phyloP scores from a whole-genome alignment of 2,888 invertebrate species.

The Empis livida region DNA sequence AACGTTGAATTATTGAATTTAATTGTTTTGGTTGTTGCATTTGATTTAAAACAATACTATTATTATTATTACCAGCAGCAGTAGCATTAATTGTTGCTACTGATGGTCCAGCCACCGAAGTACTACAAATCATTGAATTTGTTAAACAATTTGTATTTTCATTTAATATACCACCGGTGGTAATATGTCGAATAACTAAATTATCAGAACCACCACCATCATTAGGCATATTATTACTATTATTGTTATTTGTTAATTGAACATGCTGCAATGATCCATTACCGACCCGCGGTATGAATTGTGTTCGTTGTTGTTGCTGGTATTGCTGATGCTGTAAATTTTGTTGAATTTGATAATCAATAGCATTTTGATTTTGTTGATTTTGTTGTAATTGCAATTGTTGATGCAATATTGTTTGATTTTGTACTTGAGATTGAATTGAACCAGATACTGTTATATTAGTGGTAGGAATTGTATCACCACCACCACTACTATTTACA shows the following conservation, averaged over 20 bases:
- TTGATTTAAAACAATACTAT: background rate
- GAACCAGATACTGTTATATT: background rate
- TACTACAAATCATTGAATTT: background rate
- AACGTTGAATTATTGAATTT: background rate
- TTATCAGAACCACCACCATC: no score
- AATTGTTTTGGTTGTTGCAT: slow-evolving; percentile 10
- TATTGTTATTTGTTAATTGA: background rate
- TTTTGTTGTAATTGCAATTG: slow-evolving; percentile 8
- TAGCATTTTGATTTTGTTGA: background rate
- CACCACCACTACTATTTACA: background rate
- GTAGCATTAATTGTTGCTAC: background rate
- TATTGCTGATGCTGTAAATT: slow-evolving; percentile 6
- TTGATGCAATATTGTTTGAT: slow-evolving; percentile 4
- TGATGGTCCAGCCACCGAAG: background rate
- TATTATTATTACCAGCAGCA: background rate
- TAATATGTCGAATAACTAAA: background rate
- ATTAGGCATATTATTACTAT: no score
- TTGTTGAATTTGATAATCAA: slow-evolving; percentile 1
- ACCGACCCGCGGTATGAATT: slow-evolving; percentile 25
- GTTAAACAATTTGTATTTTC: background rate
- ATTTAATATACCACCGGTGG: background rate
- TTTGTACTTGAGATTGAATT: background rate
- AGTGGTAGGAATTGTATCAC: background rate
- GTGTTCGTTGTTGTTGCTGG: slow-evolving; percentile 8
- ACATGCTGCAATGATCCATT: slow-evolving; percentile 3